Base-by-base conservation (phyloP, 2,113 vertebrate genomes). In the Austrofundulus limnaeus region DNA sequence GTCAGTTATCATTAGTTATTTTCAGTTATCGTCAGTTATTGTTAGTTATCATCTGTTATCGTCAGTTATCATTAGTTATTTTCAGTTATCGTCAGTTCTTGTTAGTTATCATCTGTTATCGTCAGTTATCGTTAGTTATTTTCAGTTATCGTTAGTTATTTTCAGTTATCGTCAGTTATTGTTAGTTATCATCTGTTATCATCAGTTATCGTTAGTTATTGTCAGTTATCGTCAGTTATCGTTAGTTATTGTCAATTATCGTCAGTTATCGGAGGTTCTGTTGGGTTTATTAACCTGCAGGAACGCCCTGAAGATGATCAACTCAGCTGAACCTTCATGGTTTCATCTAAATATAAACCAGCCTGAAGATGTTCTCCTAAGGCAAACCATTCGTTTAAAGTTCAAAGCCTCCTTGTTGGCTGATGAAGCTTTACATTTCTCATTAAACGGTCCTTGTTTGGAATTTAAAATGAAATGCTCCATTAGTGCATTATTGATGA, bases 351-450 rank as follows among this genome's bases (percentile, higher is more conserved):
- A n/a, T n/a, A n/a, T 53, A 68, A 67, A 65, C 57, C 9, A 65
- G 67, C 75, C 67, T 17, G 24, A 20, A 64, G 63, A 60, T 46
- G 53, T n/a, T 48, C 49, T 52, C 28, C 28, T 3, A 68, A 70
- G 66, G 57, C 48, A 47, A 43, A 43, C 38, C 67, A 60, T 45
- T 46, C 52, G 56, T 54, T 65, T 34, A 39, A 46, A 46, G 59
- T 65, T 79, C 72, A 81, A 66, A 71, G 58, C 48, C 0, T 20
- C 14, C 16, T 28, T 12, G 50, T 42, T 49, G 16, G 37, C 34
- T 65, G 38, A 48, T 39, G 24, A 53, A 11, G 15, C 34, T 5
- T 21, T 13, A 50, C 31, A 28, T 28, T 28, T 28, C 25, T 7
- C 7, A 7, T 28, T 28, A 28, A 4, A 28, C 3, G 7, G 3